phyloP scores from a whole-genome alignment of 2,113 vertebrate genomes.

The Oreochromis aureus region DNA sequence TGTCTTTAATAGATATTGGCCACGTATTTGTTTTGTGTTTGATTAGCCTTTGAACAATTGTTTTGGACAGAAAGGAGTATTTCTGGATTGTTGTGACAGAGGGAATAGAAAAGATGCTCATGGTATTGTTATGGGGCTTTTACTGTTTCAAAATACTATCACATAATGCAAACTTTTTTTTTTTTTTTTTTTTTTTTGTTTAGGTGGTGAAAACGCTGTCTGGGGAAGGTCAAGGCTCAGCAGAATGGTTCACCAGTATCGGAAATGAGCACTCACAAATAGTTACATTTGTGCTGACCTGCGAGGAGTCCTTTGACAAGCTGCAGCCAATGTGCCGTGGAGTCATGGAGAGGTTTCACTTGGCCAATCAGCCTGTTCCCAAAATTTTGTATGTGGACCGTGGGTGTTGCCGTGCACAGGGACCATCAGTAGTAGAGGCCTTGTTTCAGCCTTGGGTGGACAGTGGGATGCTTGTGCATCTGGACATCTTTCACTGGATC shows the following conservation, averaged over 20 bases:
- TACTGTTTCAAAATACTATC: no score
- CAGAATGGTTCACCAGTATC: background rate
- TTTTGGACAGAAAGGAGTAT: no score
- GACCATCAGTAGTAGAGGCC: background rate
- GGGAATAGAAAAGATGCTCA: no score
- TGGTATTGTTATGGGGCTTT: no score
- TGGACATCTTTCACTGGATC: background rate
- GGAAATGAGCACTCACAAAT: background rate
- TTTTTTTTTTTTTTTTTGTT: no score
- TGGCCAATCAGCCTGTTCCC: background rate
- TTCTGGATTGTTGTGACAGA: no score
- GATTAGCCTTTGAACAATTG: no score
- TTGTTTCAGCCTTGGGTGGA: background rate
- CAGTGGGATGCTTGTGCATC: background rate
- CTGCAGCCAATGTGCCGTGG: background rate
- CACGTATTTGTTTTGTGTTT: fast-evolving
- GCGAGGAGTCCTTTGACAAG: background rate
- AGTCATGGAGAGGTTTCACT: background rate
- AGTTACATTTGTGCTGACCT: background rate
- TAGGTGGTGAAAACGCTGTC: background rate
- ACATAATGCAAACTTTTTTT: no score
- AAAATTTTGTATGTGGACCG: background rate
- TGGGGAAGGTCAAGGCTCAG: background rate
- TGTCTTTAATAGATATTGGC: no score
- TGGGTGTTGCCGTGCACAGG: background rate